Conservation (phyloP, 2,113 vertebrate genomes). For the Hyperopisus bebe region DNA sequence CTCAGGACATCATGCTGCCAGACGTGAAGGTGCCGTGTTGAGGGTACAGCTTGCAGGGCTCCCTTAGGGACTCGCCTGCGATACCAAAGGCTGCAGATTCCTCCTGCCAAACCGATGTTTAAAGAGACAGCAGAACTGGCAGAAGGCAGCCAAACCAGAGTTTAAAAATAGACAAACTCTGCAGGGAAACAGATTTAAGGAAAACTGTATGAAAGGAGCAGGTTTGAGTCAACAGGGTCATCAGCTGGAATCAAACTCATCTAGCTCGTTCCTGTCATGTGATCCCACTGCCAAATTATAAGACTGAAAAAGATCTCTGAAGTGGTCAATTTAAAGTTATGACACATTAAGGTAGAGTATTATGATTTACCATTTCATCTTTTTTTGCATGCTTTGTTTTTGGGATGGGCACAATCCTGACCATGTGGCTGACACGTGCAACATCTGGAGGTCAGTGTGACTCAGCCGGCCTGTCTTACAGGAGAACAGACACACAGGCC, state of each 20-base stretch:
- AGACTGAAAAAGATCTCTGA: background rate
- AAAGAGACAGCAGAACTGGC: background rate
- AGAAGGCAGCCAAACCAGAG: background rate
- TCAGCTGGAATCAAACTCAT: background rate
- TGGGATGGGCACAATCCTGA: background rate
- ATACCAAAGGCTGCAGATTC: background rate
- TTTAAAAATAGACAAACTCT: background rate
- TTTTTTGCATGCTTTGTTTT: background rate
- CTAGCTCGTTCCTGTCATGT: background rate
- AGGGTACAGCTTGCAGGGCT: background rate
- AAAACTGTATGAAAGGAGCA: background rate
- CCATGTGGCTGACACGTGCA: background rate
- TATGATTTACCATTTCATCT: background rate
- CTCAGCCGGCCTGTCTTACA: background rate
- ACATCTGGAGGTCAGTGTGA: conserved; percentile 1
- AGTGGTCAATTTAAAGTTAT: background rate
- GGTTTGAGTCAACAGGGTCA: background rate
- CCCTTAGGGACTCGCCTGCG: background rate
- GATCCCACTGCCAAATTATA: background rate
- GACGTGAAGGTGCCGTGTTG: background rate
- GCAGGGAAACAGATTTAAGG: background rate
- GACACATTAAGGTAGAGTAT: background rate
- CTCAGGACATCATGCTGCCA: background rate
- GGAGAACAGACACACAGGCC: background rate
- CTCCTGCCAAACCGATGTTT: background rate